These are phyloP conservation scores for Smithornis capensis DNA, from an alignment of 2,113 vertebrate genomes.

Conservation along the genomic window DNA sequence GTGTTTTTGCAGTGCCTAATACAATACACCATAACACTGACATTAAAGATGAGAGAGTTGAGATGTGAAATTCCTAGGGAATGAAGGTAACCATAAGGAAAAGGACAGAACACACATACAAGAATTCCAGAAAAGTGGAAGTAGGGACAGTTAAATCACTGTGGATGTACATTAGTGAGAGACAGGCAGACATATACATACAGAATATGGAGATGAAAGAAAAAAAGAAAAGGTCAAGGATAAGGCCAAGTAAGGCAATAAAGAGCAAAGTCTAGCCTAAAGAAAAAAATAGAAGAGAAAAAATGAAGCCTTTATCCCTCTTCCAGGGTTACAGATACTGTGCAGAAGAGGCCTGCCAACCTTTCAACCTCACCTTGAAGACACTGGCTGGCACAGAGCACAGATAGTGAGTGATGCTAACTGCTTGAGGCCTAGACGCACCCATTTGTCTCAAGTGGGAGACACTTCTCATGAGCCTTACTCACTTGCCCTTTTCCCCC, in stretches of 20 bases:
- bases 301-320: not conserved
- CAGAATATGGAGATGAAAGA: not conserved
- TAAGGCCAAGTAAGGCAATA: not conserved
- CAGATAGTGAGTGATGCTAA: not conserved
- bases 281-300: not conserved
- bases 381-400: not conserved
- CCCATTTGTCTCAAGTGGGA: not conserved
- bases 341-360: not conserved
- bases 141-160: not conserved
- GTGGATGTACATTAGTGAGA: not conserved
- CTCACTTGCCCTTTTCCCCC: not conserved
- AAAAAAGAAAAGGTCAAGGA: not conserved
- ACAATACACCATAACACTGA: not conserved
- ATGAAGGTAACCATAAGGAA: not conserved
- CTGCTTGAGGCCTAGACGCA: not conserved
- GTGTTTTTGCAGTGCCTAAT: not conserved
- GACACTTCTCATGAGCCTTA: not conserved
- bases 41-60: not conserved
- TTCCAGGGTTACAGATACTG: not conserved
- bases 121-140: not conserved
- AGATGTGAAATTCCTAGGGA: not conserved
- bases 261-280: not conserved
- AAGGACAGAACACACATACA: not conserved
- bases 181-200: not conserved
- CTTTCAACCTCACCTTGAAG: not conserved